Evolutionary conservation across 2,113 vertebrate genomes (phyloP), one percentile per base, ranked within the genome.

Genomic region (Synchiropus splendidus): DNA sequence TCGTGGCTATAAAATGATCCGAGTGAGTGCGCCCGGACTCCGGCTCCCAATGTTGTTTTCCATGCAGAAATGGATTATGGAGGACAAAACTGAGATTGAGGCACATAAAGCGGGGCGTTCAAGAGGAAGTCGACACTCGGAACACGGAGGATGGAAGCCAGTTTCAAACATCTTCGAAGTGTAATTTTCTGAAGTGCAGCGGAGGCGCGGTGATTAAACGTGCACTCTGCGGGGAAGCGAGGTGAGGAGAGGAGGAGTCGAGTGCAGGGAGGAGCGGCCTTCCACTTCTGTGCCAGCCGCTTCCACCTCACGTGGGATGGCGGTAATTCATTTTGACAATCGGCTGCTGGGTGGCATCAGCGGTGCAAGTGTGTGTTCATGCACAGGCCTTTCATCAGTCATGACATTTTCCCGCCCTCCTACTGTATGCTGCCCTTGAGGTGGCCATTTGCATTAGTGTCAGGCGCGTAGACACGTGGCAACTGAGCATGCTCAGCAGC

Each of bases 311-410:
- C 57, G 17, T 70, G 58, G 72, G 66, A 68, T 58, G 62, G 40
- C 51, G 51, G 54, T 79, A 78, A 82, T 82, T 83, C 76, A 80
- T 80, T 65, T 82, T 62, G 74, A 80, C 81, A 74, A 64, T 63
- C 48, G 42, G 64, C 66, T 74, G 63, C 66, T 68, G 66, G 73
- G 75, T 81, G 76, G 64, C 66, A 75, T 81, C 61, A 67, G 61
- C 50, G 31, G 39, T 34, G 30, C 30, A 32, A 18, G 34, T 31
- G 35, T 35, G 32, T 18, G 21, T 42, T 33, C 6, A 16, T 16
- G 45, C 33, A 36, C 2, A 31, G 31, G 37, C 6, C 36, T 43
- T 6, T 21, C 62, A 70, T 75, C 55, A 70, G 58, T 42, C 51
- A 56, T 67, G 72, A 72, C 74, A 74, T 64, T 52, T 73, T 42